These are phyloP conservation scores for Eilema depressum DNA, from an alignment of 2,888 invertebrate species.

Conservation along the genomic window DNA sequence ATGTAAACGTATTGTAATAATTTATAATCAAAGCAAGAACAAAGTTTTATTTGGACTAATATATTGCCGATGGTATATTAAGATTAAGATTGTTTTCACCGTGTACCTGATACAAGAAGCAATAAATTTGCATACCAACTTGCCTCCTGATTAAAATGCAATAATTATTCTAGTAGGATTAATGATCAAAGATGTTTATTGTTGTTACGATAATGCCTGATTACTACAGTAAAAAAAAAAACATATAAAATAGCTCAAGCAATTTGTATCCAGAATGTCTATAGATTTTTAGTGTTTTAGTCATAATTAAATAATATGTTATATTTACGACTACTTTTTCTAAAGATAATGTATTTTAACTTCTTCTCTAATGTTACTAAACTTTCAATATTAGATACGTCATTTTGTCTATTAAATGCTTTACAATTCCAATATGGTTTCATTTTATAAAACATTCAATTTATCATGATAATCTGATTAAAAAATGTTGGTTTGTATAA, in stretches of 20 bases:
- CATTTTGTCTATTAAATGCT: constrained; percentile 20
- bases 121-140: too few species aligned
- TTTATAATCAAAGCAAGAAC: too few species aligned
- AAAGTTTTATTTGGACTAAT: too few species aligned
- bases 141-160: neutral
- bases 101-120: neutral
- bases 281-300: neutral
- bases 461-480: too few species aligned
- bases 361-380: constrained; percentile 15
- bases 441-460: constrained; percentile 11
- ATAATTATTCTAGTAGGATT: neutral
- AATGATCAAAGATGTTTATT: neutral
- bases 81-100: too few species aligned
- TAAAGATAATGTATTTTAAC: neutral
- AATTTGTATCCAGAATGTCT: neutral
- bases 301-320: neutral
- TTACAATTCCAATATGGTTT: constrained; percentile 28
- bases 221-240: neutral
- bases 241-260: neutral
- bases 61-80: too few species aligned
- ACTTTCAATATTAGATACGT: constrained; percentile 23
- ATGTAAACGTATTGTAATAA: too few species aligned
- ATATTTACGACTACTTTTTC: neutral
- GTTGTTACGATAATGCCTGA: neutral
- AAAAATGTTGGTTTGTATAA: too few species aligned